These are phyloP conservation scores for Eurytoma californica DNA, from an alignment of 2,888 invertebrate species.

Conservation along the genomic window DNA sequence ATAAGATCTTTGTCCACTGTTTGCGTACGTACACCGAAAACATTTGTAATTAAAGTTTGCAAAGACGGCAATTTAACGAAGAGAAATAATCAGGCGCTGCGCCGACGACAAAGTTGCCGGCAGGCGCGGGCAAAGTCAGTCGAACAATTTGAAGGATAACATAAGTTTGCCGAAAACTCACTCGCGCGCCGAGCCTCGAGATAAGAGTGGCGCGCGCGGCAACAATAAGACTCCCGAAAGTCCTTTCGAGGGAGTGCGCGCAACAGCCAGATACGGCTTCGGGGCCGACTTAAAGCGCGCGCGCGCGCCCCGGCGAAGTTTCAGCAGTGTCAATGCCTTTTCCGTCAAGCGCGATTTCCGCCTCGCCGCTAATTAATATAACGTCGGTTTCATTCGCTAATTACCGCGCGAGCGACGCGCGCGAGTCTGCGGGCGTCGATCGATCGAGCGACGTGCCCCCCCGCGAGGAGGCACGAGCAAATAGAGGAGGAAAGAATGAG, in stretches of 20 bases:
- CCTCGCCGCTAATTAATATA: slow-evolving; percentile 42
- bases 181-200: background rate
- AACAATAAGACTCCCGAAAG: slow-evolving; percentile 47
- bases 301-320: slow-evolving; percentile 3
- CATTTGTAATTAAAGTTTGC: slow-evolving; percentile 8
- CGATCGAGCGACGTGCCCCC: slow-evolving; percentile 24
- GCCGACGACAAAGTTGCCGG: background rate
- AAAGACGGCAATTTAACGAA: slow-evolving; percentile 27
- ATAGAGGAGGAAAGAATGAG: slow-evolving; percentile 7
- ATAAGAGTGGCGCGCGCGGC: slow-evolving; percentile 22
- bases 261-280: background rate
- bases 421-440: background rate
- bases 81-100: slow-evolving; percentile 13
- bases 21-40: background rate
- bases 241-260: background rate
- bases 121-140: slow-evolving; percentile 26
- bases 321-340: slow-evolving; percentile 34
- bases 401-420: slow-evolving; percentile 31
- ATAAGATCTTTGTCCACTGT: background rate
- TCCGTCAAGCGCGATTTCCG: slow-evolving; percentile 7
- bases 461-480: slow-evolving; percentile 8
- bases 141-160: slow-evolving; percentile 41
- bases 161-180: slow-evolving; percentile 37
- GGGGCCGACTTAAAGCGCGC: slow-evolving; percentile 8
- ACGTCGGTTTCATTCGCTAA: slow-evolving; percentile 42